phyloP scores from a whole-genome alignment of 2,113 vertebrate genomes.

The Stigmatopora argus region DNA sequence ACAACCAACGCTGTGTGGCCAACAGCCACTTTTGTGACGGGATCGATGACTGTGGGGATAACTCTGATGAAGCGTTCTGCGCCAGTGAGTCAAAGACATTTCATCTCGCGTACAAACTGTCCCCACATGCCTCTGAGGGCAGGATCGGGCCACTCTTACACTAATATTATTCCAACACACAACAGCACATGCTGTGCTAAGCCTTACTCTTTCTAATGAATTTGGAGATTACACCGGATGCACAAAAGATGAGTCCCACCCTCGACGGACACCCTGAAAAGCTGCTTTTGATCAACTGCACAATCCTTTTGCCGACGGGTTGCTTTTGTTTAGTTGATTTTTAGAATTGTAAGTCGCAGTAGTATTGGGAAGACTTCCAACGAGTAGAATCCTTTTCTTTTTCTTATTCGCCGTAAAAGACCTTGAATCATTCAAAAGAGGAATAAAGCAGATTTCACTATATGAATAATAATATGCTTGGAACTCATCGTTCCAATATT shows the following conservation, averaged over 20 bases:
- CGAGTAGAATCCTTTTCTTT: background rate
- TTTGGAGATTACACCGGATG: constrained; percentile 38
- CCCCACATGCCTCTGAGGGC: constrained; percentile 20
- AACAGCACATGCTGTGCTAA: constrained; percentile 46
- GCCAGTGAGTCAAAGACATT: constrained; percentile 76
- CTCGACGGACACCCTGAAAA: constrained; percentile 2
- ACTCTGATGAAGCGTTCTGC: constrained; percentile 89
- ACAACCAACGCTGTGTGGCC: constrained; percentile 82
- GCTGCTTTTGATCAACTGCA: constrained; percentile 4
- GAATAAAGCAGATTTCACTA: background rate
- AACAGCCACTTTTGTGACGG: constrained; percentile 85
- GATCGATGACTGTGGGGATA: constrained; percentile 89
- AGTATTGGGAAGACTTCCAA: background rate
- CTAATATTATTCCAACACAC: constrained; percentile 27
- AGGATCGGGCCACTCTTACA: constrained; percentile 25
- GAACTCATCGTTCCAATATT: no score
- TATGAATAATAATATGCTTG: background rate
- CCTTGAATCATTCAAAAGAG: background rate
- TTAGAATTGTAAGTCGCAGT: constrained; percentile 9
- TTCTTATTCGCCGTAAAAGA: background rate
- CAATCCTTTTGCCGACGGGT: constrained; percentile 8
- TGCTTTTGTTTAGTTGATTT: constrained; percentile 7
- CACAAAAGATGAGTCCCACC: constrained; percentile 19
- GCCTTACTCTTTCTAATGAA: constrained; percentile 48
- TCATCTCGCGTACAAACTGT: constrained; percentile 28